Percentiles rank a stretch among this genome's conserved stretches.
Evolutionary conservation across 2,797 vertebrate genomes (phyloP).

Genomic region (Pangasius larnaudii): DNA sequence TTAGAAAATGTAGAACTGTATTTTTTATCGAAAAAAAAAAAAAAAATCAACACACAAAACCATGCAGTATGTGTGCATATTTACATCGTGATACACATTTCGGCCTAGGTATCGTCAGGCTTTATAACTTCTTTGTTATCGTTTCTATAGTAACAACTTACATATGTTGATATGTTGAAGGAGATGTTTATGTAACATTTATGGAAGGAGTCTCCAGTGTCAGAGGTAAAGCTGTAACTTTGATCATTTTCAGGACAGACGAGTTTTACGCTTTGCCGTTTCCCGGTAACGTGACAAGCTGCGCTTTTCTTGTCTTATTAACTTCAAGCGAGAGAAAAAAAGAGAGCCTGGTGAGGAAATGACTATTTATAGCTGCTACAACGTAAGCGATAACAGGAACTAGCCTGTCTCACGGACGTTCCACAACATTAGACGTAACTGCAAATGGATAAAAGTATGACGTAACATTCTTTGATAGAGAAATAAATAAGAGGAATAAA

Average conservation of each 20-base stretch:
- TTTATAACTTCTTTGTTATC: not conserved
- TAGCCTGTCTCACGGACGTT: not conserved
- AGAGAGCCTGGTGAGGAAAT: not conserved
- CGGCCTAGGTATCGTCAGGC: not conserved
- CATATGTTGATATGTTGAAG: not conserved
- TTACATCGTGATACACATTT: not conserved
- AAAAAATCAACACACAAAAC: not conserved
- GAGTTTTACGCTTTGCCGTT: not conserved
- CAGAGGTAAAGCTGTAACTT: not conserved
- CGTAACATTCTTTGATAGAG: not conserved
- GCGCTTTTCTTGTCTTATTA: too few species aligned
- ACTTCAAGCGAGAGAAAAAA: not conserved
- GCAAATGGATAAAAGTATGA: not conserved
- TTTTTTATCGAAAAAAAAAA: too few species aligned
- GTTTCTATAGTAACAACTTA: not conserved
- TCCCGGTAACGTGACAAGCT: not conserved
- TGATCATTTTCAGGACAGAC: not conserved
- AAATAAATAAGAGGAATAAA: not conserved
- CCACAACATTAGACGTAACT: not conserved
- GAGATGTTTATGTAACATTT: not conserved
- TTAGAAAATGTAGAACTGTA: not conserved
- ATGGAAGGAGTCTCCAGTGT: not conserved
- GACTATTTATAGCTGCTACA: not conserved
- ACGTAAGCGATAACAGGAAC: not conserved
- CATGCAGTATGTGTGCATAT: not conserved